Base-by-base conservation (phyloP, 2,888 invertebrate genomes). In the Eristalinus sepulchralis region DNA sequence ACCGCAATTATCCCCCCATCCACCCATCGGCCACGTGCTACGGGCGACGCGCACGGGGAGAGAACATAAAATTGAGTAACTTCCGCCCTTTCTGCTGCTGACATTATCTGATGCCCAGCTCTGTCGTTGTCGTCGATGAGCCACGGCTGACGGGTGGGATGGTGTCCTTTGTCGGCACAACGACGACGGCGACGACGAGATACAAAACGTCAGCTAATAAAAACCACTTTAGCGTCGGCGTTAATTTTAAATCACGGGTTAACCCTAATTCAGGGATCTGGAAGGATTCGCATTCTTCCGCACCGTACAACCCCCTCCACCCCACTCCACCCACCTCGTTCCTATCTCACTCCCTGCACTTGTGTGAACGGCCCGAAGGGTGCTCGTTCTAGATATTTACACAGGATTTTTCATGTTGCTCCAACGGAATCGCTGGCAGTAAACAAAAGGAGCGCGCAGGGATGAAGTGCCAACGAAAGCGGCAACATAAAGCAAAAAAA, bases 191-290 rank as follows among this genome's bases (percentile, higher is more conserved):
- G 17, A 55, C 33, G 8, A 78, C 63, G 77, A 67, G 62, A 83
- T 77, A 81, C 76, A 81, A 85, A 85, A 73, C 73, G 85, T 73
- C 81, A 82, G 77, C 77, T 85, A 85, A 85, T 85, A 85, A 85
- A 81, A 85, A 72, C 67, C 72, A 85, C 77, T 85, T 85, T 73
- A 82, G 47, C 63, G 72, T 71, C 64, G 81, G 72, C 85, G 81
- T 81, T 85, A 81, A 81, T 85, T 85, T 81, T 77, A 77, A 81
- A 85, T 85, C 85, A 85, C 85, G 68, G 76, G 81, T 85, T 85
- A 85, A 85, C 85, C 85, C 85, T 85, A 82, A 85, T 81, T 85
- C 84, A 47, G 57, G 76, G 66, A 76, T 81, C 76, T 72, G 68
- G 55, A 67, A 72, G 67, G 67, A 72, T 72, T 72, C 62, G 22